Evolutionary conservation across 2,113 vertebrate species (phyloP).

Genomic region (Mixornis gularis): DNA sequence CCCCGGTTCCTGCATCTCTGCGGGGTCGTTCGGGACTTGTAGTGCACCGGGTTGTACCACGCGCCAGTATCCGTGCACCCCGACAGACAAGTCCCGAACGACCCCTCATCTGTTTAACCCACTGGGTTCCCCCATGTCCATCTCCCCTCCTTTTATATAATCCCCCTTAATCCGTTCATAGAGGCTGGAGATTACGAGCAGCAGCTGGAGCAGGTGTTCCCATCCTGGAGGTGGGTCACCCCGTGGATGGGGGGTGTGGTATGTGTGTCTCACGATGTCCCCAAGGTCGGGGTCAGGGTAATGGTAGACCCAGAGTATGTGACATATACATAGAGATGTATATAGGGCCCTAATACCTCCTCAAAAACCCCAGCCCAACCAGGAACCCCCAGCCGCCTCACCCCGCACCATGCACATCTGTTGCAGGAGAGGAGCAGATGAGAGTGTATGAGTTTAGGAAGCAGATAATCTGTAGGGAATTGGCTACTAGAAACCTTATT

Average conservation of each 20-base stretch:
- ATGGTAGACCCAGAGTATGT: not conserved
- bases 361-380: not conserved
- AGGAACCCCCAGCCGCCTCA: not conserved
- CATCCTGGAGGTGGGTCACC: not conserved
- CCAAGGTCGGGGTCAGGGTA: not conserved
- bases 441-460: not conserved
- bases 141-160: not conserved
- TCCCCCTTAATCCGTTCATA: not conserved
- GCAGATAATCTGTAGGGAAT: not conserved
- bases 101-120: not conserved
- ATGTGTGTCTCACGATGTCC: not conserved
- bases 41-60: not conserved
- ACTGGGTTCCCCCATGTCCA: not conserved
- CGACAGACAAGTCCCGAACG: not conserved
- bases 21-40: constrained; percentile 10
- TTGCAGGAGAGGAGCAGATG: not conserved
- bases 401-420: not conserved
- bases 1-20: not conserved
- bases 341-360: not conserved
- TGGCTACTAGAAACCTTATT: not conserved
- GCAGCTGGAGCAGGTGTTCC: not conserved
- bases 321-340: not conserved
- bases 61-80: not conserved
- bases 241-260: not conserved
- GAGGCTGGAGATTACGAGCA: not conserved